Conservation (phyloP, 2,797 vertebrate genomes). For the Cyprinella venusta region DNA sequence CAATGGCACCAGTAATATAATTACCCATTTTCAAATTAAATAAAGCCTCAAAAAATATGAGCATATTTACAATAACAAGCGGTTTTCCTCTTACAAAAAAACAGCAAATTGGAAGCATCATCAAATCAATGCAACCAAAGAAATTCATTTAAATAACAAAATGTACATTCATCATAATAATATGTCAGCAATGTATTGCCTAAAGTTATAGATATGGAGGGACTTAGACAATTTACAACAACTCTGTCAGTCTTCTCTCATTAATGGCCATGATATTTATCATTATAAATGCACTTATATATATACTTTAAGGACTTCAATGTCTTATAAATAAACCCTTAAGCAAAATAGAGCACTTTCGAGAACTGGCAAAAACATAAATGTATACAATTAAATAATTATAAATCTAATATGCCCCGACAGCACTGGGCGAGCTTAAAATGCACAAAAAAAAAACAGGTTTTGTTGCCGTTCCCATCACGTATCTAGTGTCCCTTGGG, state of each 20-base stretch:
- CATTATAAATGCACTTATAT: background rate
- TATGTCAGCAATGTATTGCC: background rate
- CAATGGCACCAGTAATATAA: background rate
- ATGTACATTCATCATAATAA: background rate
- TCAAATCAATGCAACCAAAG: background rate
- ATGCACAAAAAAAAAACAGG: constrained; percentile 16
- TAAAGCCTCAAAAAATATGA: background rate
- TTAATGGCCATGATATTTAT: background rate
- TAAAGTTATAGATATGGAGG: background rate
- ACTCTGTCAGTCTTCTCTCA: background rate
- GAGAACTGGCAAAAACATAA: background rate
- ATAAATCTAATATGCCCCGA: constrained; percentile 16
- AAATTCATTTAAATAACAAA: background rate
- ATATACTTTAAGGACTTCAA: background rate
- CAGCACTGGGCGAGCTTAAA: background rate
- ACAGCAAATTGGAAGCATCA: background rate
- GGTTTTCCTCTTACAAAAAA: background rate
- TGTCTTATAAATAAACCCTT: background rate
- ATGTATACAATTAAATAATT: background rate
- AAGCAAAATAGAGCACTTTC: background rate
- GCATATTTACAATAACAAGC: background rate
- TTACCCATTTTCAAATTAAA: background rate
- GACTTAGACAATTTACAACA: background rate
- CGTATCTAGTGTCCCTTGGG: constrained; percentile 54
- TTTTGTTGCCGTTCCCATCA: background rate